Base-by-base conservation (phyloP, 2,113 vertebrate genomes). In the Neolamprologus kungweensis region DNA sequence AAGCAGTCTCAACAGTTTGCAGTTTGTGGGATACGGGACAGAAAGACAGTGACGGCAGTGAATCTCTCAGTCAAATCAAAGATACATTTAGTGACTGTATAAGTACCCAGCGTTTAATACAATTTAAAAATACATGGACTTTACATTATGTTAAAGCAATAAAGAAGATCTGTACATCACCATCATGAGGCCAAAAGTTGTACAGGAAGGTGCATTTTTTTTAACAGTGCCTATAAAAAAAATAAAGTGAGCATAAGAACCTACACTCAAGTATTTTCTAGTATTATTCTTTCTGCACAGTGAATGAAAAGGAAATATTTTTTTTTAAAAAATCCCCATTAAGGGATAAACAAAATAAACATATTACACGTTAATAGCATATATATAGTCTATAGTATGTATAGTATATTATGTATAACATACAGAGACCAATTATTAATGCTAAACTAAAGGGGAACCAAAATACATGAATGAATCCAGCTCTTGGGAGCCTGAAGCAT, bases 131-230 rank as follows among this genome's bases (percentile, higher is more conserved):
- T 14, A 68, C 40, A 45, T 42, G 16, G 68, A 45, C 40, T 26
- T 45, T 16, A 45, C 21, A 26, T 45, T 45, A 26, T 45, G 13
- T 45, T 7, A 14, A 45, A 26, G 31, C 40, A 13, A 26, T 33
- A 4, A 23, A n/a, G 23, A 80, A 14, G 2, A 37, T 17, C 45
- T 7, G 54, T 40, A 84, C 40, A 82, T 11, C 79, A 89, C 92
- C 94, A 87, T 28, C 92, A 1, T 16, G 90, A 79, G 95, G 94
- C 51, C 75, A 87, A 28, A 88, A 13, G 7, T 3, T 35, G 13
- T 9, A n/a, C 4, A 55, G 83, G 31, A 73, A 82, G 11, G 65
- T 71, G n/a, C 19, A 23, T 4, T 42, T 71, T 60, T 60, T 71
- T 71, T 4, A 71, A 23, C 7, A 42, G 37, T 42, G n/a, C n/a